A percentile compares a stretch with the other conserved stretches of the same genome.
Evolutionary conservation across 2,113 vertebrate genomes (phyloP).

Genomic region (Podarcis muralis): DNA sequence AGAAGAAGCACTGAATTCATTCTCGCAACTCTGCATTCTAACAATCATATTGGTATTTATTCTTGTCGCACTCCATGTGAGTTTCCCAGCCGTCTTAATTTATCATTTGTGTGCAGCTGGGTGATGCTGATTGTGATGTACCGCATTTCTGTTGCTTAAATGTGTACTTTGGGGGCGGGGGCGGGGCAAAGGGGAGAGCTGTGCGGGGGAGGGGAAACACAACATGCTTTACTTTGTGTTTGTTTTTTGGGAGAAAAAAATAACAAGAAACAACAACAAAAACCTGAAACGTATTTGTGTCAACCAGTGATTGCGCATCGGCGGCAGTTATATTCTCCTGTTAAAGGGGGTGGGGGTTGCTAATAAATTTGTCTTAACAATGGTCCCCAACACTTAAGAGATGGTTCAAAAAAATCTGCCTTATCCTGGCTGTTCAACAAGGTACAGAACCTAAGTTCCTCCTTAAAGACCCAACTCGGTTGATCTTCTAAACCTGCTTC

Average conservation of each 20-base stretch:
- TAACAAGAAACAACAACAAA: background rate
- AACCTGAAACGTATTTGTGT: background rate
- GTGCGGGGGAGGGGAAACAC: background rate
- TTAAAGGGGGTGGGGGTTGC: background rate
- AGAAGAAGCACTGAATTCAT: conserved; percentile 31
- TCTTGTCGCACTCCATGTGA: conserved; percentile 54
- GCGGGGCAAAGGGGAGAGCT: background rate
- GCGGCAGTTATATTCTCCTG: background rate
- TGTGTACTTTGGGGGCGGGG: conserved; percentile 41
- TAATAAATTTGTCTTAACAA: background rate
- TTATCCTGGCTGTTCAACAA: background rate
- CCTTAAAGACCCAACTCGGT: too few species aligned
- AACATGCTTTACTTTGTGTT: conserved; percentile 59
- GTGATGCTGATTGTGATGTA: conserved; percentile 56
- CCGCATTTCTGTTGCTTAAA: conserved; percentile 69
- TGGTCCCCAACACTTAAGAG: background rate
- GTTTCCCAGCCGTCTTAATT: conserved; percentile 58
- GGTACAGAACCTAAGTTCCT: background rate
- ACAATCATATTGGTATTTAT: conserved; percentile 44
- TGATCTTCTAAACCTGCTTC: too few species aligned
- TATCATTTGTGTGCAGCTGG: conserved; percentile 56
- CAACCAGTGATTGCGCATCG: rapidly evolving
- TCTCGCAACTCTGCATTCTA: conserved; percentile 28
- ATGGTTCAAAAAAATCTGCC: background rate
- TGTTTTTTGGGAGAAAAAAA: conserved; percentile 26